A percentile compares a stretch with the other conserved stretches of the same genome.
These are phyloP conservation scores for Molanna angustata DNA, from an alignment of 2,888 invertebrate genomes.

Conservation along the genomic window DNA sequence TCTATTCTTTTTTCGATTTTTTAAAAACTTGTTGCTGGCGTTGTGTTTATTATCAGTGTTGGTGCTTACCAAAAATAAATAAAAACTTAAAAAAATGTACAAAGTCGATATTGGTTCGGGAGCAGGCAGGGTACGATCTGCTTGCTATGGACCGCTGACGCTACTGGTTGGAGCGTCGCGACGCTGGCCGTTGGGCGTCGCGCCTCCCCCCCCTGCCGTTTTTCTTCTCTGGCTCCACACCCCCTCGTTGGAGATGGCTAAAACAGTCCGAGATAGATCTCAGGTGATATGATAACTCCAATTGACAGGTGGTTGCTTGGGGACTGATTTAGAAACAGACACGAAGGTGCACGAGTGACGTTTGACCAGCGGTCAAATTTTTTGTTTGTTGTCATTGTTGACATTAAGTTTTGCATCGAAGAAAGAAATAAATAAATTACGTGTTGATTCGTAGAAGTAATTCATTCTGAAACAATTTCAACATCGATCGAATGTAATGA, in stretches of 20 bases:
- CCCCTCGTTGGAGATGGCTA: slow-evolving; percentile 6
- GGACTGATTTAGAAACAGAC: not conserved
- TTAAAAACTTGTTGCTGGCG: slow-evolving; percentile 1
- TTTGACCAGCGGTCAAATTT: no score
- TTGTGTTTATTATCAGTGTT: no score
- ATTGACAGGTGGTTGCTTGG: slow-evolving; percentile 18
- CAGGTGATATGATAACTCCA: slow-evolving; percentile 12
- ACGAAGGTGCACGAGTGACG: no score
- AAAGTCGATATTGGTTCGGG: slow-evolving; percentile 22
- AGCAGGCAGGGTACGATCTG: slow-evolving; percentile 29
- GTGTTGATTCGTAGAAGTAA: no score
- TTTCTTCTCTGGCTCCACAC: slow-evolving; percentile 24
- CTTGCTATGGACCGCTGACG: slow-evolving; percentile 30
- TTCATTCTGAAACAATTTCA: no score
- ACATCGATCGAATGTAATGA: no score
- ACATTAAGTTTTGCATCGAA: no score
- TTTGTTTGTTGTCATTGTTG: no score
- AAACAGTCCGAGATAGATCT: slow-evolving; percentile 13
- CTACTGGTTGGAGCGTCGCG: slow-evolving; percentile 47
- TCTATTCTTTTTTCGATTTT: no score
- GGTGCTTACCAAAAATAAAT: slow-evolving; percentile 33
- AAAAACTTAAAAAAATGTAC: slow-evolving; percentile 27
- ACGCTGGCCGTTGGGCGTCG: slow-evolving; percentile 38
- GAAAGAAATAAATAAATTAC: no score
- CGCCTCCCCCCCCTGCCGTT: slow-evolving; percentile 38